phyloP scores from a whole-genome alignment of 2,113 vertebrate species.

The Loxodonta africana region DNA sequence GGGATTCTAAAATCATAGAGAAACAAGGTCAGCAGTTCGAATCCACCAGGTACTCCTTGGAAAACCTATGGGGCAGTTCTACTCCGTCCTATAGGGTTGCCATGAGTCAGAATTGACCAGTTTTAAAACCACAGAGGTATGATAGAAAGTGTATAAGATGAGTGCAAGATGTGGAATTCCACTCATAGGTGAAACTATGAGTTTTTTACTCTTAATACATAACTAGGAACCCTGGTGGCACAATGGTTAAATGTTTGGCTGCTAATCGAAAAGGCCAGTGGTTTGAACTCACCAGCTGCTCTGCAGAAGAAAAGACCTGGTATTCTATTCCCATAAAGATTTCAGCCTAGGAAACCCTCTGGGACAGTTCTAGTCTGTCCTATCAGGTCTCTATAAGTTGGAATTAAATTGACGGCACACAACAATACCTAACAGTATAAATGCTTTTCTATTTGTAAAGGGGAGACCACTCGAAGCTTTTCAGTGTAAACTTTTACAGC shows the following conservation, averaged over 20 bases:
- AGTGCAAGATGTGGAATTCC: background rate
- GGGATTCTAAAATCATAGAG: background rate
- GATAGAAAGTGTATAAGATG: background rate
- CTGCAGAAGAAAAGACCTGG: background rate
- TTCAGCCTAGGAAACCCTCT: background rate
- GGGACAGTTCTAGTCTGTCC: background rate
- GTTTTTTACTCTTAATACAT: slow-evolving; percentile 16
- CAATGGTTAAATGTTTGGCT: background rate
- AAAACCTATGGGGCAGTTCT: too few species aligned
- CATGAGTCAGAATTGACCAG: too few species aligned
- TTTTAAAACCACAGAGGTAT: background rate
- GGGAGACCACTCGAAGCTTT: background rate
- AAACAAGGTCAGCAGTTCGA: background rate
- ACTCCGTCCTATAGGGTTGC: too few species aligned
- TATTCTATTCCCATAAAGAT: background rate
- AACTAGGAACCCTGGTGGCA: background rate
- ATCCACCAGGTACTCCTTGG: too few species aligned
- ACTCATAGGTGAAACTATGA: background rate
- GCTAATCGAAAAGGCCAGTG: background rate
- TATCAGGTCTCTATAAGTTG: background rate
- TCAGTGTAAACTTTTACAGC: background rate
- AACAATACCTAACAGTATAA: background rate
- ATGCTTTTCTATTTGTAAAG: background rate
- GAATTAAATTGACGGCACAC: background rate
- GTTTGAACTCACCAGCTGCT: background rate